Conservation (phyloP, 2,113 vertebrate genomes). For the Pteropus alecto region DNA sequence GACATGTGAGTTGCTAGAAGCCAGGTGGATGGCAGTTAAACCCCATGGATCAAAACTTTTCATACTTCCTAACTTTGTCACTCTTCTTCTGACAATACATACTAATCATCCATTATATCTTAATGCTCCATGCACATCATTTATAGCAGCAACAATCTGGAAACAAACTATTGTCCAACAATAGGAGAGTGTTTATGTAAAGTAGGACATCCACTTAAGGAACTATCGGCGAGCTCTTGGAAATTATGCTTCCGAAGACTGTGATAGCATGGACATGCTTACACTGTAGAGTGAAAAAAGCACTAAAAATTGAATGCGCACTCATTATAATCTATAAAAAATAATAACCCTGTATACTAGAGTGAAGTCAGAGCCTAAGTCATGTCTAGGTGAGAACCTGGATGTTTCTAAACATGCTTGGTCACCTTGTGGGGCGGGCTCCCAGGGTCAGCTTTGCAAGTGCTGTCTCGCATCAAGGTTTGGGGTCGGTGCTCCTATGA, state of each 20-base stretch:
- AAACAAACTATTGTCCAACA: not conserved
- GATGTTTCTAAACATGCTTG: not conserved
- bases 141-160: not conserved
- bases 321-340: not conserved
- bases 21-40: not conserved
- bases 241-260: not conserved
- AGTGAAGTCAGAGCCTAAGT: not conserved
- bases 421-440: not conserved
- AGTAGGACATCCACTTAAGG: accelerated
- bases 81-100: not conserved
- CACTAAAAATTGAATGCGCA: not conserved
- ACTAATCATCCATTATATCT: too few relatives aligned
- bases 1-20: not conserved
- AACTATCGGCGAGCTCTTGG: not conserved
- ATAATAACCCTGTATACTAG: not conserved
- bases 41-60: not conserved
- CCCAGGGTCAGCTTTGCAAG: not conserved
- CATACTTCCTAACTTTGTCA: not conserved
- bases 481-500: not conserved
- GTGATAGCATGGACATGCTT: not conserved
- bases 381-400: not conserved
- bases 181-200: not conserved
- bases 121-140: not conserved
- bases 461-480: not conserved
- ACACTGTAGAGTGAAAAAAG: not conserved